phyloP scores from a whole-genome alignment of 2,888 invertebrate genomes.

The Rhamnusium bicolor region DNA sequence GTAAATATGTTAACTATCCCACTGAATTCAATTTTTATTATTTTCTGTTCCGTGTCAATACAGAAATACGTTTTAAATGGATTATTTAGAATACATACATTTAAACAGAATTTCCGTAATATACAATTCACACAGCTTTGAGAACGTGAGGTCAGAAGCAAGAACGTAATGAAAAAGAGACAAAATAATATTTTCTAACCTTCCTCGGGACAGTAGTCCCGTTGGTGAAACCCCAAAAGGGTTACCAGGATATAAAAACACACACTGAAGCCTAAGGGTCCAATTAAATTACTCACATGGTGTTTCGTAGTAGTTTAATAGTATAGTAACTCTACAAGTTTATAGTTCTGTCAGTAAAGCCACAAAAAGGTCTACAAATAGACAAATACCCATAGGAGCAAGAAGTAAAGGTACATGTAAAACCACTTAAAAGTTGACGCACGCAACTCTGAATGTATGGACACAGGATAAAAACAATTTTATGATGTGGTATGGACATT shows the following conservation, averaged over 20 bases:
- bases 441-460: too few species aligned
- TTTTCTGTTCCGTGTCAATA: too few species aligned
- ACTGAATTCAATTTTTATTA: too few species aligned
- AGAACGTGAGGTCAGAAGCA: background rate
- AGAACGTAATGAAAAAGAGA: background rate
- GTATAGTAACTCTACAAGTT: background rate
- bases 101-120: background rate
- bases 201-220: background rate
- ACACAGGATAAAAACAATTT: too few species aligned
- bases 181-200: background rate
- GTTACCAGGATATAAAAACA: conserved; percentile 1
- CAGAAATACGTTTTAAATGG: too few species aligned
- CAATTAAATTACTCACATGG: background rate
- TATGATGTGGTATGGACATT: too few species aligned
- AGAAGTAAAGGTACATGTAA: background rate
- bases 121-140: background rate
- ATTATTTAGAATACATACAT: too few species aligned
- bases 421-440: background rate
- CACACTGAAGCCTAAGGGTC: background rate
- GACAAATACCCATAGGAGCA: background rate
- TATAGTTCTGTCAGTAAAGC: background rate
- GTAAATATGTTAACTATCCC: too few species aligned
- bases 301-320: background rate
- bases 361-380: background rate
- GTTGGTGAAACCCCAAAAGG: background rate